phyloP scores from a whole-genome alignment of 2,113 vertebrate species.

The Macrotis lagotis region DNA sequence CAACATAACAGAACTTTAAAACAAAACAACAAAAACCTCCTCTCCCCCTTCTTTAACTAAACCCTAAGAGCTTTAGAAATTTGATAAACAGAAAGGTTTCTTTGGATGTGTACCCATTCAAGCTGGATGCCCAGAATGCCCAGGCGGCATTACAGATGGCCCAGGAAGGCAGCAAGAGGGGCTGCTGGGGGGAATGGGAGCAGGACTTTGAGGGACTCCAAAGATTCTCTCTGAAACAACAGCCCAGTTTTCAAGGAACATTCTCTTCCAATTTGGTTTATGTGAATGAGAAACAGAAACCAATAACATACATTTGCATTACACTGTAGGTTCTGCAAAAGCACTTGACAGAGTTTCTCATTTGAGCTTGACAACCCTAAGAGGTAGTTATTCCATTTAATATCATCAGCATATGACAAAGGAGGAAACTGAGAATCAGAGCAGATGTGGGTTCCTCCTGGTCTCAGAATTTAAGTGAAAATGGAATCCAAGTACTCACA shows the following conservation, averaged over 20 bases:
- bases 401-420: not conserved
- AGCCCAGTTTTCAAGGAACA: not conserved
- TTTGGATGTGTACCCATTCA: not conserved
- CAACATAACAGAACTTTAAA: not conserved
- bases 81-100: not conserved
- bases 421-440: not conserved
- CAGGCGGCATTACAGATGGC: not conserved
- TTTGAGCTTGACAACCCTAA: not conserved
- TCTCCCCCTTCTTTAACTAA: not conserved
- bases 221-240: not conserved
- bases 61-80: slow-evolving; percentile 33
- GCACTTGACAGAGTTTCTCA: not conserved
- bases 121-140: not conserved
- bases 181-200: not conserved
- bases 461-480: not conserved
- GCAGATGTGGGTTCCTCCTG: not conserved
- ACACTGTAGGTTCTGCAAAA: not conserved
- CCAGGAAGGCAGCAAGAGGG: not conserved
- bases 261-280: not conserved
- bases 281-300: not conserved
- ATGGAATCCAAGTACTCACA: not conserved
- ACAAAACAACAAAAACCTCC: not conserved
- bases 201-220: not conserved
- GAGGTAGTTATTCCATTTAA: not conserved
- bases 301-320: not conserved